A percentile compares a stretch with the other conserved stretches of the same genome.
Conservation (phyloP, 2,797 vertebrate species). For the Lepus townsendii region DNA sequence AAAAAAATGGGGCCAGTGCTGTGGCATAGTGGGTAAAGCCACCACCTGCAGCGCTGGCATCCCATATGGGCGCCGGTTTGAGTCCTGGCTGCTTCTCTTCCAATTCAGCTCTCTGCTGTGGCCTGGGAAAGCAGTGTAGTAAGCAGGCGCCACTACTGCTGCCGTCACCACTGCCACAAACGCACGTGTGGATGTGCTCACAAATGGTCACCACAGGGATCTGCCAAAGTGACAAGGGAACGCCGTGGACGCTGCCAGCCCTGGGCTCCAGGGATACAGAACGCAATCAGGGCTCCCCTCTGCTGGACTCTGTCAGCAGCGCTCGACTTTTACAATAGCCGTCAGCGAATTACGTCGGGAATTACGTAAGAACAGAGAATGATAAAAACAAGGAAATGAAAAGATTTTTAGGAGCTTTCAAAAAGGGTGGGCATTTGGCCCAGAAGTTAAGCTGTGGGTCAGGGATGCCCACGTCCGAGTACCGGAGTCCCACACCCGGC, state of each 20-base stretch:
- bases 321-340: background rate
- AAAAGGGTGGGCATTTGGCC: no score
- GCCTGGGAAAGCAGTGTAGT: no score
- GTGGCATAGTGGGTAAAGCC: no score
- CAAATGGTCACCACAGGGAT: background rate
- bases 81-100: no score
- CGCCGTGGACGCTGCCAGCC: background rate
- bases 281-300: fast-evolving
- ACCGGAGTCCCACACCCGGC: no score
- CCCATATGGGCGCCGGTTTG: no score
- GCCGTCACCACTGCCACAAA: background rate
- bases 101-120: no score
- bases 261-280: background rate
- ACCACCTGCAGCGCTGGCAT: no score
- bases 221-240: background rate
- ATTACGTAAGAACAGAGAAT: background rate
- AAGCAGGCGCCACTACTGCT: background rate
- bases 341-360: background rate
- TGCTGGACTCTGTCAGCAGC: background rate
- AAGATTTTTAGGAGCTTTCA: no score
- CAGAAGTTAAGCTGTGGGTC: no score
- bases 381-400: background rate
- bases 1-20: no score
- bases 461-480: no score
- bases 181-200: background rate